Evolutionary conservation across 2,113 vertebrate genomes (phyloP), one percentile per base, ranked within the genome.

Genomic region (Holacanthus passer): DNA sequence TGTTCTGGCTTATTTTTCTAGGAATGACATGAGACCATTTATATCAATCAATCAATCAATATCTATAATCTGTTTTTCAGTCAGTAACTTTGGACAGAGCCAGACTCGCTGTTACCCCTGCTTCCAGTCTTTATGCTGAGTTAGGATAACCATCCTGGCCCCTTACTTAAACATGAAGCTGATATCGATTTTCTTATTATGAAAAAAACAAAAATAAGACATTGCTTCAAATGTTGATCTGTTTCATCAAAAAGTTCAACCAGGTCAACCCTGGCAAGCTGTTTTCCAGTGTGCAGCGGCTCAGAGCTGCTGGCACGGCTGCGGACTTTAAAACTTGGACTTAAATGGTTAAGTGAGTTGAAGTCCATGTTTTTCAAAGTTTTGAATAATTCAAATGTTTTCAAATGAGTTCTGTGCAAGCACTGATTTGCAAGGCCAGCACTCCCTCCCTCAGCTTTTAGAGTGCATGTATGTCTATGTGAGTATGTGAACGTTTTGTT

Each of bases 341-440:
- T 10, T 29, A 3, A n/a, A 52, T 1, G 5, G 29, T 47, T 13
- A 45, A 12, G 0, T 41, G 24, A 48, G 16, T 0, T 24, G 5
- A 62, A 3, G 10, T 68, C 13, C 37, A 1, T 13, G 48, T 3
- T 53, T 11, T 56, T 32, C 3, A 56, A 19, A 68, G 7, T 0
- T 90, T 89, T 83, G 79, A 85, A 88, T 86, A 62, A 89, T 89
- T 88, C 66, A 89, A 88, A 89, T 85, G 14, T 78, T 72, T 58
- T 45, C 67, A 79, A 3, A 87, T 71, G 24, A 77, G 12, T 24
- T 76, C 19, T 9, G 55, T 3, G 0, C 52, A 43, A 3, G 43
- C 1, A 3, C 32, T 22, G 45, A 62, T 66, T 77, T 79, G 74
- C 65, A 74, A n/a, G 65, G 41, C 39, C 39, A 69, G 58, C 22